Evolutionary conservation across 2,797 vertebrate species (phyloP).

Genomic region (Cynopterus sphinx): DNA sequence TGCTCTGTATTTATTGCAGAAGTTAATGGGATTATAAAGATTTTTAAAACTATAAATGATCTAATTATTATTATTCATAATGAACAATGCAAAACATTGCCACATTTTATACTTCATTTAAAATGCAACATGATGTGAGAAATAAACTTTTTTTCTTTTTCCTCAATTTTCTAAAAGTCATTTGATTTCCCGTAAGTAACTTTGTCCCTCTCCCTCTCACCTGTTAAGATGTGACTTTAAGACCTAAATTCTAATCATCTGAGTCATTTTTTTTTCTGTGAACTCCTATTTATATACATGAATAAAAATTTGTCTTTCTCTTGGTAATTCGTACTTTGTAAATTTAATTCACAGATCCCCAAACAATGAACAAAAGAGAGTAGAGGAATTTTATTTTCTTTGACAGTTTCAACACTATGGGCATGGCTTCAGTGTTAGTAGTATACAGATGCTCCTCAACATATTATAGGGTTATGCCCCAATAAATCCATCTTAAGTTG

Average conservation of each 20-base stretch:
- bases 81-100: neutral
- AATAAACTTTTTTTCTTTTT: neutral
- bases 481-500: too few species aligned
- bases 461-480: too few species aligned
- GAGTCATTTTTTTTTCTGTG: conserved; percentile 12
- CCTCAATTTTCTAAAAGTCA: neutral
- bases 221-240: neutral
- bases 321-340: neutral
- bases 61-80: conserved; percentile 1
- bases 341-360: neutral
- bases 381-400: neutral
- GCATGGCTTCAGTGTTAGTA: neutral
- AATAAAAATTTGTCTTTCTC: neutral
- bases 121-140: neutral
- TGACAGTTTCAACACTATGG: neutral
- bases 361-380: neutral
- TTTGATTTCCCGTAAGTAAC: neutral
- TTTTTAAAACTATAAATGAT: neutral
- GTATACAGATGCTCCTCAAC: neutral
- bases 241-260: neutral
- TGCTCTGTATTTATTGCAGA: neutral
- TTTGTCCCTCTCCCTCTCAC: neutral
- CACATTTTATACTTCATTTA: neutral
- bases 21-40: neutral
- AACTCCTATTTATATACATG: neutral